Conservation (phyloP, 2,888 invertebrate genomes). For the Lasioglossum malachurum region DNA sequence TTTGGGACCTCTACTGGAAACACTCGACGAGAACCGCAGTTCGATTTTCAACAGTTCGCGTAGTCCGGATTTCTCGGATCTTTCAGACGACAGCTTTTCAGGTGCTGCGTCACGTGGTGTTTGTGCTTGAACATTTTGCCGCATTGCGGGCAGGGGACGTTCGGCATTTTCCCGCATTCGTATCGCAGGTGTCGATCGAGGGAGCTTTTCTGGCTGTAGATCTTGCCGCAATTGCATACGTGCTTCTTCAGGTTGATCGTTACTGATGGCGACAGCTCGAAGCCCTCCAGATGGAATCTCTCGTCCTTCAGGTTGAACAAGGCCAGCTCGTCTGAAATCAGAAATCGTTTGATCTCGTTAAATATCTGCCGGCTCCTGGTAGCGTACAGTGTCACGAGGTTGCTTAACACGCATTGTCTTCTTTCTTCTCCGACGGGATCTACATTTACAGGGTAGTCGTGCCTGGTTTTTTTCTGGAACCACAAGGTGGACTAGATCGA, state of each 20-base stretch:
- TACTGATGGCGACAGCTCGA: neutral
- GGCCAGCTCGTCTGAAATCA: conserved; percentile 47
- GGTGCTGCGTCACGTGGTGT: conserved; percentile 72
- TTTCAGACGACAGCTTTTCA: conserved; percentile 63
- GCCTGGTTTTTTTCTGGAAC: neutral
- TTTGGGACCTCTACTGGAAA: neutral
- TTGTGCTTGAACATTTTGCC: conserved; percentile 79
- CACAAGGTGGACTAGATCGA: no score
- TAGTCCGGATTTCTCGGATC: conserved; percentile 25
- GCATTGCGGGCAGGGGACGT: conserved; percentile 82
- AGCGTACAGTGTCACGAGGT: neutral
- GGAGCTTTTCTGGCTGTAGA: conserved; percentile 80
- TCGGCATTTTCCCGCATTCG: conserved; percentile 84
- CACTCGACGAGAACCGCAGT: neutral
- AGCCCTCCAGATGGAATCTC: conserved; percentile 2
- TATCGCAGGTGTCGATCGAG: conserved; percentile 80
- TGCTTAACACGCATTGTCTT: conserved; percentile 27
- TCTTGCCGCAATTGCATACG: conserved; percentile 77
- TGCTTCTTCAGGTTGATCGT: conserved; percentile 29
- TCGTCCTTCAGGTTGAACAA: conserved; percentile 21
- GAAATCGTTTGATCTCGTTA: conserved; percentile 37
- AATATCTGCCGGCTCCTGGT: neutral
- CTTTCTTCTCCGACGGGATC: conserved; percentile 38
- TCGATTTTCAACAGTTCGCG: conserved; percentile 1
- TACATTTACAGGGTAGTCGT: neutral